phyloP scores from a whole-genome alignment of 2,113 vertebrate genomes.

The Podiceps cristatus region DNA sequence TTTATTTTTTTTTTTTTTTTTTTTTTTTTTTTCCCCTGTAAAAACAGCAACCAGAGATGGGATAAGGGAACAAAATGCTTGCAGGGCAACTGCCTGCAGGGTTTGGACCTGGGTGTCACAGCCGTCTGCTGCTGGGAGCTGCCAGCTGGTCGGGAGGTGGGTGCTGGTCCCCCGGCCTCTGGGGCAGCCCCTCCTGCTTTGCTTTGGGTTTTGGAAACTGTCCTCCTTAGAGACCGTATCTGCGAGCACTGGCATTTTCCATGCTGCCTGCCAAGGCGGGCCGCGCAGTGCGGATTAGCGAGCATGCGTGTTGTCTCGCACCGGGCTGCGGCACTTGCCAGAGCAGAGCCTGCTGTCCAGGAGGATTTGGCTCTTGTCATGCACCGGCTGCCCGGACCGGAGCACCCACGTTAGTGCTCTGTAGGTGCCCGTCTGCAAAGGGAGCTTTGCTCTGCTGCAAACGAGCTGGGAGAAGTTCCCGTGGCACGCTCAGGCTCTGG shows the following conservation, averaged over 20 bases:
- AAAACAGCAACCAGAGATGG: neutral
- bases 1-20: no score
- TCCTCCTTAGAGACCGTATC: slow-evolving; percentile 54
- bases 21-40: no score
- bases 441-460: neutral
- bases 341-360: neutral
- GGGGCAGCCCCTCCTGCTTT: neutral
- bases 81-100: neutral
- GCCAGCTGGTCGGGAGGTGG: accelerated
- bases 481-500: accelerated
- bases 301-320: neutral
- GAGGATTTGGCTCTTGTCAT: neutral
- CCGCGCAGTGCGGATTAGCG: neutral
- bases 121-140: neutral
- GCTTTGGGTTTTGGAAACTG: slow-evolving; percentile 42
- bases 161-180: neutral
- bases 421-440: neutral
- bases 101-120: neutral
- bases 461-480: neutral
- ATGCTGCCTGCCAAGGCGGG: slow-evolving; percentile 21
- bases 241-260: slow-evolving; percentile 51
- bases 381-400: accelerated
- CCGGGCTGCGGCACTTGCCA: accelerated
- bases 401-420: neutral
- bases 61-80: neutral